Base-by-base conservation (phyloP, 2,888 invertebrate genomes). In the Steromphala cineraria region DNA sequence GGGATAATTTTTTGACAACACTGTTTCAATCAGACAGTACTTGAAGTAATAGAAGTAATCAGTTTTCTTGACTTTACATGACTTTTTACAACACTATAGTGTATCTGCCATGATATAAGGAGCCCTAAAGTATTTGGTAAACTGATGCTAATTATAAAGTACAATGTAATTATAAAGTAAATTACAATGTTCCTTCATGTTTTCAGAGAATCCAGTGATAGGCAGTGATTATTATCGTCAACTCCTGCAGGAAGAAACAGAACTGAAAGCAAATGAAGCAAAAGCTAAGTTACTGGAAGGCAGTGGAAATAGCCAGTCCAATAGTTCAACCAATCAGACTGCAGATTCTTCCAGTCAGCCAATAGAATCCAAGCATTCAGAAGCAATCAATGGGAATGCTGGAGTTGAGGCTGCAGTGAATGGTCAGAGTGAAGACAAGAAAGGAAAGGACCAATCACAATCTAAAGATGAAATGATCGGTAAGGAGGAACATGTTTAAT, bases 141-240 rank as follows among this genome's bases (percentile, higher is more conserved):
- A 21, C 8, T 75, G 46, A 24, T 19, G n/a, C 10, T 52, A 4
- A 19, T 24, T 3, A 53, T 56, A n/a, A n/a, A n/a, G n/a, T n/a
- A n/a, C n/a, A n/a, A n/a, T n/a, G n/a, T n/a, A n/a, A n/a, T n/a
- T n/a, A n/a, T n/a, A n/a, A n/a, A n/a, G n/a, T n/a, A n/a, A n/a
- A n/a, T n/a, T n/a, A n/a, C n/a, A n/a, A n/a, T n/a, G n/a, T n/a
- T n/a, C n/a, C 13, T 17, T 28, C 10, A 8, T 10, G 1, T 10
- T 21, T 78, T 46, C 85, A 92, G 92, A 91, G 40, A 87, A 86
- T 21, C 88, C 90, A 21, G 81, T 84, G 74, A 82, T 89, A n/a
- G 83, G 88, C 53, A 92, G 92, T 86, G 88, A 91, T 15, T 92
- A 91, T 80, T 87, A 92, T 76, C 86, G 88, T 46, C 88, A 92